Percentiles rank a stretch among this genome's conserved stretches.
Evolutionary conservation across 92 coral and sea anemone genomes (phyloP).

Genomic region (Diadumene lineata): DNA sequence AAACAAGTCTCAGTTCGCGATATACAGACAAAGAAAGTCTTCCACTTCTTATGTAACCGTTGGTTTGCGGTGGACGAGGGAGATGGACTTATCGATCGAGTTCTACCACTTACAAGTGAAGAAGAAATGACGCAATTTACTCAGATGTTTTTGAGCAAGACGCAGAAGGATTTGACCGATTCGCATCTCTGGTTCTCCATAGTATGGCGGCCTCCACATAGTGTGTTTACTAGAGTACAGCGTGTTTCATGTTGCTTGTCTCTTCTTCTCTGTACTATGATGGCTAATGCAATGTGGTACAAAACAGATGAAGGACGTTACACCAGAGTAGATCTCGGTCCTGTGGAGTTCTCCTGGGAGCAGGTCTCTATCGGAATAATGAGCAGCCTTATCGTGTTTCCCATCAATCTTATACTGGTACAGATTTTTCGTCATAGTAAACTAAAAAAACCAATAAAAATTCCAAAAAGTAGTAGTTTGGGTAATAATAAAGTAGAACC

Average conservation of each 20-base stretch:
- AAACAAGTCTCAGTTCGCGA: constrained; percentile 79
- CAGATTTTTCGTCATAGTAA: constrained; percentile 91
- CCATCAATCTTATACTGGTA: constrained; percentile 80
- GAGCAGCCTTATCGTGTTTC: constrained; percentile 90
- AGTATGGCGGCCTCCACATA: constrained; percentile 79
- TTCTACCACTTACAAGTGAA: constrained; percentile 67
- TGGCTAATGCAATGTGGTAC: constrained; percentile 99
- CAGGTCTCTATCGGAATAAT: constrained; percentile 87
- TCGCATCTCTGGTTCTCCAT: constrained; percentile 97
- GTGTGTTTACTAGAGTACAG: constrained; percentile 86
- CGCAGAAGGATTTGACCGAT: constrained; percentile 81
- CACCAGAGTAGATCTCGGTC: constrained; percentile 71
- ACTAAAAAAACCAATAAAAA: constrained; percentile 15
- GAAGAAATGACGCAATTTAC: constrained; percentile 77
- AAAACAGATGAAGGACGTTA: constrained; percentile 58
- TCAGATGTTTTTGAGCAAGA: constrained; percentile 78
- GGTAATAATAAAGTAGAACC: constrained; percentile 13
- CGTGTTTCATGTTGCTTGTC: constrained; percentile 96
- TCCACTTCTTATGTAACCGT: constrained; percentile 80
- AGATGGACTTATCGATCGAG: constrained; percentile 83
- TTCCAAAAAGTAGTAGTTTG: not conserved
- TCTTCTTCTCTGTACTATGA: constrained; percentile 90
- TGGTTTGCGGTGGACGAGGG: constrained; percentile 99
- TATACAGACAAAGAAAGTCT: constrained; percentile 53
- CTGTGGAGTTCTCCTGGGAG: constrained; percentile 88